Conservation (phyloP, 2,113 vertebrate species). For the Probosciger aterrimus region DNA sequence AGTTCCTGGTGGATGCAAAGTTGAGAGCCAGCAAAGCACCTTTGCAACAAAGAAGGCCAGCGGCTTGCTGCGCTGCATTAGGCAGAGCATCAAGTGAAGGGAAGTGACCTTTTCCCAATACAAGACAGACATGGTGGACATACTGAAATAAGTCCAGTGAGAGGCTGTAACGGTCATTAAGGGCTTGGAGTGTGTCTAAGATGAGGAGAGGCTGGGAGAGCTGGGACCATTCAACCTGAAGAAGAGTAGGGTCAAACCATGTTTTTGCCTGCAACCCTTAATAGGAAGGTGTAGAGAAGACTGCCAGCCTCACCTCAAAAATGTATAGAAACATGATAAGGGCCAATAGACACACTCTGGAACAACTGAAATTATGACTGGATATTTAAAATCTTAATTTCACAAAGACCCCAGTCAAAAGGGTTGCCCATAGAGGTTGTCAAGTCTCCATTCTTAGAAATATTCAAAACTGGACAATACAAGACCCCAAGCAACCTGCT, state of each 20-base stretch:
- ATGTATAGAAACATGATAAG: background rate
- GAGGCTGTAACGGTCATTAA: fast-evolving
- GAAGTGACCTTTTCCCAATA: background rate
- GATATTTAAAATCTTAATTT: background rate
- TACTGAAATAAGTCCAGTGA: background rate
- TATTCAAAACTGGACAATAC: background rate
- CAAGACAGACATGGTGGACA: background rate
- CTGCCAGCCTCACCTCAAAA: background rate
- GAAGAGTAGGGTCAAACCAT: background rate
- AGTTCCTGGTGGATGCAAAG: background rate
- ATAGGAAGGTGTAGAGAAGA: background rate
- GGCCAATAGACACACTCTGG: background rate
- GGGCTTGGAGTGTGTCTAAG: background rate
- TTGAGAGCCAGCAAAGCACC: background rate
- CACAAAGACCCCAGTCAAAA: fast-evolving
- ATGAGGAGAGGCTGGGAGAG: background rate
- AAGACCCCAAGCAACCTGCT: background rate
- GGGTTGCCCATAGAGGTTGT: fast-evolving
- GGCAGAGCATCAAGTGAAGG: background rate
- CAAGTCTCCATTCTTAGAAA: background rate
- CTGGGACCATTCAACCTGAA: background rate
- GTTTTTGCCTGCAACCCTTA: background rate
- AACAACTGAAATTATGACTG: background rate
- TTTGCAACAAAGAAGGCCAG: background rate
- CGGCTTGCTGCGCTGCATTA: background rate